Evolutionary conservation across 2,797 vertebrate species (phyloP), one percentile per base, ranked within the genome.

Genomic region (Macropus fuliginosus): DNA sequence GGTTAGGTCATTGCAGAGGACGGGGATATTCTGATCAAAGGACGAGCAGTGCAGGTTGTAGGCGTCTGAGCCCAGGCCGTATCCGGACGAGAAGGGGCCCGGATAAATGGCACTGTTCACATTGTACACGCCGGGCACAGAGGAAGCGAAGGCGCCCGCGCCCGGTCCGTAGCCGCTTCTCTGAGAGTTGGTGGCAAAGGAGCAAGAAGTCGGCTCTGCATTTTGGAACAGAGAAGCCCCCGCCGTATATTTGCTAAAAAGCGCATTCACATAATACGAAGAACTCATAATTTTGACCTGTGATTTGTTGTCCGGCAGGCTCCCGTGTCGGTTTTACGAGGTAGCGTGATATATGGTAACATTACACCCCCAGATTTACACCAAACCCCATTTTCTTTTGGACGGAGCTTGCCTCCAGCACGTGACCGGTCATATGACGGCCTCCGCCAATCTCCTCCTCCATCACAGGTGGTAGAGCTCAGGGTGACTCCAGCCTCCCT

Each of bases 241-340:
- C 98, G 99, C 98, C 98, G 99, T 99, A 99, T 99, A 99, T 99
- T 99, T 99, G 99, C 99, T 99, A 99, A 99, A 99, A 99, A 99
- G 99, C 99, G 99, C 99, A 98, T 99, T 99, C 99, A 99, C 99
- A 99, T 99, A 99, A 99, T 99, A 99, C 99, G 99, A 99, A 98
- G 99, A 99, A 99, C 99, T 99, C 99, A 99, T 99, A 99, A 99
- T 99, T 99, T 99, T 99, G 99, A 99, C 98, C 99, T 98, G 99
- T 99, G 99, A 99, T 99, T 99, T 99, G 99, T 99, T 99, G 99
- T 99, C 99, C 99, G 98, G 99, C 99, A 99, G 99, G 99, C 99
- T 99, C 99, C 99, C 98, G 99, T 99, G 99, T 99, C 99, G 99
- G 99, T 99, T 99, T 99, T 99, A 99, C 99, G 99, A 99, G 99